Conservation (phyloP, 2,888 invertebrate species). For the Pyrrhosoma nymphula region DNA sequence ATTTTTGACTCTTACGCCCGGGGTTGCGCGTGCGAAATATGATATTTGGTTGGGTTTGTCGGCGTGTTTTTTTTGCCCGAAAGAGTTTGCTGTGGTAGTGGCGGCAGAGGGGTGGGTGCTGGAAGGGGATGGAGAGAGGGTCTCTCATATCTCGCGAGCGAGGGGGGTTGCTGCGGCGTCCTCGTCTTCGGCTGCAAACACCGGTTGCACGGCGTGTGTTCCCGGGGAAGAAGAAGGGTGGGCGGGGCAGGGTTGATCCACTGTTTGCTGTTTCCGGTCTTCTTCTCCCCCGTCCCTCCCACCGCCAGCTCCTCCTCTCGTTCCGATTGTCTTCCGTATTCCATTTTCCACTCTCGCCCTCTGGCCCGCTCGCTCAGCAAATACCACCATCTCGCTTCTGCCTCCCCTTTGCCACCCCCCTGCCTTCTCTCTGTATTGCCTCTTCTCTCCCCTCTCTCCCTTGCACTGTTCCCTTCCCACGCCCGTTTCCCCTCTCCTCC, state of each 20-base stretch:
- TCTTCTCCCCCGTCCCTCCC: not conserved
- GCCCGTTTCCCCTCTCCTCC: not conserved
- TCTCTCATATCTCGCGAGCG: not conserved
- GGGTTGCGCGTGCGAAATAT: no score
- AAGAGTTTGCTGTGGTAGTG: not conserved
- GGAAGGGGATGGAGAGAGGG: not conserved
- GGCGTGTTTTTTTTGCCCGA: not conserved
- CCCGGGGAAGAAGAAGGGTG: not conserved
- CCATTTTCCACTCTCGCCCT: not conserved
- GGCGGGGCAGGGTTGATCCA: not conserved
- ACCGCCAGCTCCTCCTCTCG: not conserved
- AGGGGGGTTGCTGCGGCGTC: constrained; percentile 3
- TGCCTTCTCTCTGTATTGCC: not conserved
- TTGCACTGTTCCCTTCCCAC: not conserved
- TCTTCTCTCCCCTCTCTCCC: not conserved
- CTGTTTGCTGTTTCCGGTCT: not conserved
- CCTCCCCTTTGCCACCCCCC: not conserved
- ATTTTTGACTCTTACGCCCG: no score
- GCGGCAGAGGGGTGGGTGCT: not conserved
- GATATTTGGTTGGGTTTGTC: not conserved
- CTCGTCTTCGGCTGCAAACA: constrained; percentile 40
- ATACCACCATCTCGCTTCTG: not conserved
- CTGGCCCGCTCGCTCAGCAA: not conserved
- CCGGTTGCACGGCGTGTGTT: constrained; percentile 56
- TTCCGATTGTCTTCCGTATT: constrained; percentile 25